phyloP scores from a whole-genome alignment of 2,797 vertebrate genomes.

The Ptychobarbus kaznakovi region DNA sequence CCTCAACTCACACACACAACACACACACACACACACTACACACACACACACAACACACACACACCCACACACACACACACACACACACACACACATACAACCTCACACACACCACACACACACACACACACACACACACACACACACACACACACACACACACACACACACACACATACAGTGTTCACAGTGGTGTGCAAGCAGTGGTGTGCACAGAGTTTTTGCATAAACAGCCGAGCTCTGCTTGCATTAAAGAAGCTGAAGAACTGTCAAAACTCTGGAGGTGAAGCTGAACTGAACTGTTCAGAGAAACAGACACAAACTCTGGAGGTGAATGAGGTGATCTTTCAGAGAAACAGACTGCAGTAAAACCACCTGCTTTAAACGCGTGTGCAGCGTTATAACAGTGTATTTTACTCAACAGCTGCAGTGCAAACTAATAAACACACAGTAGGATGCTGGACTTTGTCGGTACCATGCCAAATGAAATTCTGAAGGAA shows the following conservation, averaged over 20 bases:
- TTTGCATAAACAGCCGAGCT: constrained; percentile 37
- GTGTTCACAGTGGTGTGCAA: neutral
- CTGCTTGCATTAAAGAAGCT: constrained; percentile 30
- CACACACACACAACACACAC: no score
- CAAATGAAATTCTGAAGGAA: neutral
- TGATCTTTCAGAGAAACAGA: constrained; percentile 13
- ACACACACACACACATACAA: no score
- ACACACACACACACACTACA: no score
- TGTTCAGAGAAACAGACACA: no score
- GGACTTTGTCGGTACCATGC: neutral
- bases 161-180: constrained; percentile 18
- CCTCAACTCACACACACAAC: no score
- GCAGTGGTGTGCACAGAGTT: neutral
- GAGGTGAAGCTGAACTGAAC: no score
- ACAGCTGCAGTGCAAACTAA: neutral
- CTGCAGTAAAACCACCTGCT: constrained; percentile 13
- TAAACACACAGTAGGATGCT: constrained; percentile 3
- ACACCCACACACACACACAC: no score
- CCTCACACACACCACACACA: no score
- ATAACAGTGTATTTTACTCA: neutral
- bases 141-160: no score
- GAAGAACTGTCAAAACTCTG: constrained; percentile 28
- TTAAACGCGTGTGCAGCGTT: neutral
- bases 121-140: no score
- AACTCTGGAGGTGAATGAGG: neutral